Conservation (phyloP, 2,888 invertebrate species). For the Endomychus coccineus region DNA sequence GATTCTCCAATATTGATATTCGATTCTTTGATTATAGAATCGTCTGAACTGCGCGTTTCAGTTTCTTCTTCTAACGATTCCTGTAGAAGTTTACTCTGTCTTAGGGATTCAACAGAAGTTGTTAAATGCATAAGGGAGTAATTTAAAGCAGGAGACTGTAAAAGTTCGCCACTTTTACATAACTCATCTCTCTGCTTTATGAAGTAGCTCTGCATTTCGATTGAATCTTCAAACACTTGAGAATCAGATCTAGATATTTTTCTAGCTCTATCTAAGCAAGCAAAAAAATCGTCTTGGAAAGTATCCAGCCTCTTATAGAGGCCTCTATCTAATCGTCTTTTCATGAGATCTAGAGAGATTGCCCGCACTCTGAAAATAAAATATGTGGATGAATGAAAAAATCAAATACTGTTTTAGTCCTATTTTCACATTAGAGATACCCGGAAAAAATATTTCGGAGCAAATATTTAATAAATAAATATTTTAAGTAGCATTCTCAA, state of each 20-base stretch:
- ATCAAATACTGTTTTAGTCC: too few species aligned
- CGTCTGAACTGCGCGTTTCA: constrained; percentile 50
- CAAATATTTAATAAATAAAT: too few species aligned
- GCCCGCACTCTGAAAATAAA: constrained; percentile 59
- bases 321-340: constrained; percentile 83
- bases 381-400: too few species aligned
- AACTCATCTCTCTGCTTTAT: constrained; percentile 64
- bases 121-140: constrained; percentile 72
- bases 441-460: too few species aligned
- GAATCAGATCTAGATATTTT: constrained; percentile 86
- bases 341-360: constrained; percentile 86
- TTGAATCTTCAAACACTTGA: constrained; percentile 90
- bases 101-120: constrained; percentile 65
- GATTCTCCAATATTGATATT: constrained; percentile 45
- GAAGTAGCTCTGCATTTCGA: constrained; percentile 87
- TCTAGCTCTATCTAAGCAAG: constrained; percentile 84
- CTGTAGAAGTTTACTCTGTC: constrained; percentile 68
- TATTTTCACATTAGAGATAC: too few species aligned
- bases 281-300: constrained; percentile 95
- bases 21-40: constrained; percentile 36
- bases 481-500: too few species aligned
- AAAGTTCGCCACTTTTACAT: constrained; percentile 69
- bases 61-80: constrained; percentile 73
- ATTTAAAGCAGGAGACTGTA: constrained; percentile 80
- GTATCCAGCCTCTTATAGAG: constrained; percentile 88